Percentiles rank a stretch among this genome's conserved stretches.
Evolutionary conservation across 2,888 invertebrate genomes (phyloP).

Genomic region (Frankliniella intonsa): DNA sequence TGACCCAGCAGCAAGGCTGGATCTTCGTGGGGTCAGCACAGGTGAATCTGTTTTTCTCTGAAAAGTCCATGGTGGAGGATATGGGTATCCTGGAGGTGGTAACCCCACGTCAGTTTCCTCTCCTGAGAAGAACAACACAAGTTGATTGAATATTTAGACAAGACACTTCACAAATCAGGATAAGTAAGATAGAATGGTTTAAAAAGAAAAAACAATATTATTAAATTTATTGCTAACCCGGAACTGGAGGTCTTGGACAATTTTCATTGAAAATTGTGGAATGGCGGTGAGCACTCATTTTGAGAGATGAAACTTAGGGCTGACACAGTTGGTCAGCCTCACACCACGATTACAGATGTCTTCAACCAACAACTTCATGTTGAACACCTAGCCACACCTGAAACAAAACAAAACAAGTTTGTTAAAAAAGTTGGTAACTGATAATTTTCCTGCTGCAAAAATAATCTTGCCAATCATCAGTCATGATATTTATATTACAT

Average conservation of each 20-base stretch:
- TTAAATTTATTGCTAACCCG: neutral
- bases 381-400: neutral
- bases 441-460: neutral
- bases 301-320: neutral
- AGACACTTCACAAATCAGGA: neutral
- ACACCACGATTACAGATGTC: neutral
- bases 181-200: neutral
- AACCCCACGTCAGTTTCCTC: neutral
- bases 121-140: neutral
- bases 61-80: constrained; percentile 1
- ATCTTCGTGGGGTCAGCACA: constrained; percentile 48
- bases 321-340: constrained; percentile 3
- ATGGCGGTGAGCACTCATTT: neutral
- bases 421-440: neutral
- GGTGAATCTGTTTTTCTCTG: constrained; percentile 37
- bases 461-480: too few species aligned
- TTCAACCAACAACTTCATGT: neutral
- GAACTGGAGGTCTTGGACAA: constrained; percentile 9
- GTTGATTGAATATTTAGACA: neutral
- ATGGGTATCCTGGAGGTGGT: neutral
- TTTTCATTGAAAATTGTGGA: neutral
- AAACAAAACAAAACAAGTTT: neutral
- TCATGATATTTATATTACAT: too few species aligned
- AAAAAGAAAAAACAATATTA: neutral
- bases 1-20: constrained; percentile 41